phyloP scores from a whole-genome alignment of 2,888 invertebrate species.

The Agrypnus murinus region DNA sequence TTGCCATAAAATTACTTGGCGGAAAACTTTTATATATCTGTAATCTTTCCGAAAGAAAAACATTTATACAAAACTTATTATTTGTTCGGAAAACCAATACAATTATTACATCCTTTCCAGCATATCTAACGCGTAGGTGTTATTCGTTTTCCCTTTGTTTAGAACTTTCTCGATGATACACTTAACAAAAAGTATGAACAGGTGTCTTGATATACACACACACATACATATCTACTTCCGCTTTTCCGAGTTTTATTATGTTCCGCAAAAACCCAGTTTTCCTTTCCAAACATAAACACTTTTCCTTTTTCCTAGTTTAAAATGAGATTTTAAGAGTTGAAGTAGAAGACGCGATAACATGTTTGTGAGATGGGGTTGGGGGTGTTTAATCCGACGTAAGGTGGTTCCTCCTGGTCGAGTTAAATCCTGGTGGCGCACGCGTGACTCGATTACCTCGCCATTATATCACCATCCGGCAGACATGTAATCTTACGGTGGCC shows the following conservation, averaged over 20 bases:
- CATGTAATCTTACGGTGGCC: constrained; percentile 69
- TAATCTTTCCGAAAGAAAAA: constrained; percentile 29
- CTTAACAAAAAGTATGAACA: constrained; percentile 41
- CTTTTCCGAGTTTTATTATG: constrained; percentile 37
- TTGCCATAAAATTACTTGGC: constrained; percentile 35
- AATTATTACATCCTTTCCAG: background rate
- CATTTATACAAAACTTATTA: constrained; percentile 33
- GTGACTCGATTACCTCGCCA: constrained; percentile 69
- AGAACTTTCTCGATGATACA: too few relatives aligned
- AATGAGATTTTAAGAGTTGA: constrained; percentile 39
- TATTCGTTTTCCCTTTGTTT: constrained; percentile 16
- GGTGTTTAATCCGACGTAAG: constrained; percentile 47
- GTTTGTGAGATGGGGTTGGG: background rate
- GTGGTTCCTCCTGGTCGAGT: constrained; percentile 44
- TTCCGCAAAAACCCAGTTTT: constrained; percentile 15
- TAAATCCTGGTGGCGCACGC: constrained; percentile 59
- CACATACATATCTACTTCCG: too few relatives aligned
- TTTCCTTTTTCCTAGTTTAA: constrained; percentile 29
- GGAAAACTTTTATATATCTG: constrained; percentile 40
- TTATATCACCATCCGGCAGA: constrained; percentile 70
- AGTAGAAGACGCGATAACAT: constrained; percentile 37
- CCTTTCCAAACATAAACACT: constrained; percentile 29
- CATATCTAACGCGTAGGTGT: constrained; percentile 1
- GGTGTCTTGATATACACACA: constrained; percentile 35
- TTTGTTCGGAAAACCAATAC: constrained; percentile 21